phyloP scores from a whole-genome alignment of 2,797 vertebrate species.

The Cebuella pygmaea region DNA sequence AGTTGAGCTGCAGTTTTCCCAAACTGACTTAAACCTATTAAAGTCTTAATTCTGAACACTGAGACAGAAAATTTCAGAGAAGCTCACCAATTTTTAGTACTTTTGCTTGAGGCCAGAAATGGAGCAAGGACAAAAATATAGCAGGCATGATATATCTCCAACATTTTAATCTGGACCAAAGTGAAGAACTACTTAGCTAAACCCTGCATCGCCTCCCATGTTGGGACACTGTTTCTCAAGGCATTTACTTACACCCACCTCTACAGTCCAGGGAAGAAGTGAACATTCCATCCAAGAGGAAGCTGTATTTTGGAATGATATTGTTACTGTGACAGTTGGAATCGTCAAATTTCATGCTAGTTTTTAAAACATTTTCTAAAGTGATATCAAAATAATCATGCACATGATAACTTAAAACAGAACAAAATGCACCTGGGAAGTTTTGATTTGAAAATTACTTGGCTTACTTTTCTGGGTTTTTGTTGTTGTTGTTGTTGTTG shows the following conservation, averaged over 20 bases:
- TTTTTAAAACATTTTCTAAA: constrained; percentile 9
- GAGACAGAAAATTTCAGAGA: background rate
- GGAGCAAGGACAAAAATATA: background rate
- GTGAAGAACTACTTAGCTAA: background rate
- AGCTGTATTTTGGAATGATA: background rate
- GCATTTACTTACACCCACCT: background rate
- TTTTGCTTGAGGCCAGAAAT: constrained; percentile 41
- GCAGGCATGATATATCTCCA: background rate
- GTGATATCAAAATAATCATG: background rate
- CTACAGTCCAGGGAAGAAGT: background rate
- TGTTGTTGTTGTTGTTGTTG: background rate
- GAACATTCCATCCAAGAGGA: background rate
- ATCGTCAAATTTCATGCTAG: background rate
- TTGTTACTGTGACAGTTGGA: background rate
- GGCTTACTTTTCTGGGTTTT: background rate
- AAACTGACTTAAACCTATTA: constrained; percentile 9
- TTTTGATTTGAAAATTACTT: constrained; percentile 39
- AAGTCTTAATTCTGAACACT: constrained; percentile 19
- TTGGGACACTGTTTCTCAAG: background rate
- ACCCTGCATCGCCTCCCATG: background rate
- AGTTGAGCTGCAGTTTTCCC: background rate
- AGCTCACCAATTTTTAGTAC: background rate
- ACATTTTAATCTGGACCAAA: background rate
- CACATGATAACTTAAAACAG: background rate
- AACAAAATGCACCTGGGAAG: background rate